These are phyloP conservation scores for Xenus cinereus DNA, from an alignment of 2,113 vertebrate genomes.

Conservation along the genomic window DNA sequence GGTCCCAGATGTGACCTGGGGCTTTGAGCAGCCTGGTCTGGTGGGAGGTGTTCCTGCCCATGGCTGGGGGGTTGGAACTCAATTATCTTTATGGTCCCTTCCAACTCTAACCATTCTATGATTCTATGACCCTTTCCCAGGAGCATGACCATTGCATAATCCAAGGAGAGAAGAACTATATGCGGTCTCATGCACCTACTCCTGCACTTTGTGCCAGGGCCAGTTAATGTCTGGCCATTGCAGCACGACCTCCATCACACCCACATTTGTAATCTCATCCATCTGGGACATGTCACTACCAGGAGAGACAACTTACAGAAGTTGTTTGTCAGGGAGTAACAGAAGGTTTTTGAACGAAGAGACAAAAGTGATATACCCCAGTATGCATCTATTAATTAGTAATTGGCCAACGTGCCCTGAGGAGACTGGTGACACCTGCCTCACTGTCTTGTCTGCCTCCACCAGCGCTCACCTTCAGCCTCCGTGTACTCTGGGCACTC, in stretches of 20 bases:
- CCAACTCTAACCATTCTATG: too few species aligned
- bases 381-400: fast-evolving
- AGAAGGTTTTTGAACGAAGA: not conserved
- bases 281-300: not conserved
- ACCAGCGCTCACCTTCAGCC: not conserved
- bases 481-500: not conserved
- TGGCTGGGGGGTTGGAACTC: too few species aligned
- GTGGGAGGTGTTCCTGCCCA: too few species aligned
- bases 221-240: not conserved
- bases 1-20: not conserved
- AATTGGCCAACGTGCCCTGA: fast-evolving
- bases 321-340: not conserved
- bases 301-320: not conserved
- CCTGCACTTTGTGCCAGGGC: not conserved
- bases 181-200: not conserved
- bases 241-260: not conserved
- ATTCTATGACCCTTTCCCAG: not conserved
- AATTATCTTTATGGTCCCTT: too few species aligned
- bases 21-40: too few species aligned
- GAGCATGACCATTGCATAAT: not conserved
- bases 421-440: not conserved
- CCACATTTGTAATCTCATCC: not conserved
- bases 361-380: not conserved
- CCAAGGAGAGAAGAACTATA: not conserved
- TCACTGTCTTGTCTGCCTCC: not conserved